Conservation (phyloP, 2,797 vertebrate genomes). For the Anguilla pacifica region DNA sequence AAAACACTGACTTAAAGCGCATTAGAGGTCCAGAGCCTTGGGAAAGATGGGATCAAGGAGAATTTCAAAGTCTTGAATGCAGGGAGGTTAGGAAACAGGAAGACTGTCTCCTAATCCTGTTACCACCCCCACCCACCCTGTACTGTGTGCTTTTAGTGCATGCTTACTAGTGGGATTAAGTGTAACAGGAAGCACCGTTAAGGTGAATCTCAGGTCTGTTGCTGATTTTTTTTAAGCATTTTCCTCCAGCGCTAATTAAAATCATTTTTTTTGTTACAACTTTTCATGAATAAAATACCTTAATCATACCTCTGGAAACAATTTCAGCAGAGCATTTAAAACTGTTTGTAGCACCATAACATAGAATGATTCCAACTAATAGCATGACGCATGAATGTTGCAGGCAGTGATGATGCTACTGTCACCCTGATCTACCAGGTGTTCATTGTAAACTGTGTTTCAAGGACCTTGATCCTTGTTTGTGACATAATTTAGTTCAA, state of each 20-base stretch:
- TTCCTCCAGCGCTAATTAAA: not conserved
- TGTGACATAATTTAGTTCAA: not conserved
- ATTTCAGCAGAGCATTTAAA: not conserved
- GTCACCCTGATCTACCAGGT: too few species aligned
- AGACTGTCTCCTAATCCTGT: not conserved
- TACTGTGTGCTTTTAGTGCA: not conserved
- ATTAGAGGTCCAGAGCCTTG: not conserved
- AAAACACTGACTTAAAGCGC: not conserved
- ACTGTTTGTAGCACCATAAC: not conserved
- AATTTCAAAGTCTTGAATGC: not conserved
- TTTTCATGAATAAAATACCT: not conserved
- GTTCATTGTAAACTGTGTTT: too few species aligned
- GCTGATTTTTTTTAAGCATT: not conserved
- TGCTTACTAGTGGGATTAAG: not conserved
- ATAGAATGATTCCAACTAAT: not conserved
- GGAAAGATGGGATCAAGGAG: constrained; percentile 7
- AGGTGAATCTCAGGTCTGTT: constrained; percentile 5
- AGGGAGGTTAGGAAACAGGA: not conserved
- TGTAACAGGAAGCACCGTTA: not conserved
- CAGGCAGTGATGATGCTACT: too few species aligned
- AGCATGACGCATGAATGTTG: not conserved
- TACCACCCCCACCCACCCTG: not conserved
- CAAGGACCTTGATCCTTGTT: too few species aligned
- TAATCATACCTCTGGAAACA: not conserved
- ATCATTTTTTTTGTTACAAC: not conserved